phyloP scores from a whole-genome alignment of 2,797 vertebrate genomes.

The Malurus leucopterus region DNA sequence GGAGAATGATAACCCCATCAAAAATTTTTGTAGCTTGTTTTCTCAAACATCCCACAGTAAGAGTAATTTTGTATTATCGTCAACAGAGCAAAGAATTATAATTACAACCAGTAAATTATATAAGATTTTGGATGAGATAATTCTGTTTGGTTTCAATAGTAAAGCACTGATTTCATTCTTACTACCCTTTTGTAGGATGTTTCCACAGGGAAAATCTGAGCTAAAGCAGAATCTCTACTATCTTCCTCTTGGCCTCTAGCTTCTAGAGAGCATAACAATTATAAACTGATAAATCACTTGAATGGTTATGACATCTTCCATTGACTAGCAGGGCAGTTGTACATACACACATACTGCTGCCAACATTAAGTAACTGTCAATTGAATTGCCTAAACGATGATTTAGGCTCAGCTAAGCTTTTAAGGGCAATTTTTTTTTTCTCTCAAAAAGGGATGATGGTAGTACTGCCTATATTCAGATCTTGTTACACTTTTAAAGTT shows the following conservation, averaged over 20 bases:
- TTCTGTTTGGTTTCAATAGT: background rate
- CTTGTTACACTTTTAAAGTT: background rate
- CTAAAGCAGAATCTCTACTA: slow-evolving; percentile 36
- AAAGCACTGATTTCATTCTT: slow-evolving; percentile 20
- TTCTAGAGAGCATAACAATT: slow-evolving; percentile 17
- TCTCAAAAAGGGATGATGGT: background rate
- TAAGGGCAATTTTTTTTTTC: background rate
- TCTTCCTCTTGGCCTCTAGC: slow-evolving; percentile 28
- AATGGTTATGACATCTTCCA: slow-evolving; percentile 46
- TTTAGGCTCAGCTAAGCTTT: slow-evolving; percentile 36
- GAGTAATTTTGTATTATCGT: background rate
- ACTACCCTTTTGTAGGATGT: background rate
- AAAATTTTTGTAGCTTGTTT: background rate
- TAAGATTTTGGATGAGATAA: slow-evolving; percentile 3
- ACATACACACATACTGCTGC: slow-evolving; percentile 22
- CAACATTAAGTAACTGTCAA: slow-evolving; percentile 45
- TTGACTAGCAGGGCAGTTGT: slow-evolving; percentile 35
- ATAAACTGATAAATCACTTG: slow-evolving; percentile 53
- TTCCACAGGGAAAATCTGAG: slow-evolving; percentile 30
- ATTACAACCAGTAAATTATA: slow-evolving; percentile 32
- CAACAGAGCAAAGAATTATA: background rate
- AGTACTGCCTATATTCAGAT: background rate
- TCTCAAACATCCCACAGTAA: background rate
- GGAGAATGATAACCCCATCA: background rate
- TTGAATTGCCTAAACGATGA: slow-evolving; percentile 35